Percentiles rank a stretch among this genome's conserved stretches.
Evolutionary conservation across 2,797 vertebrate species (phyloP).

Genomic region (Sebastes wilsoni): DNA sequence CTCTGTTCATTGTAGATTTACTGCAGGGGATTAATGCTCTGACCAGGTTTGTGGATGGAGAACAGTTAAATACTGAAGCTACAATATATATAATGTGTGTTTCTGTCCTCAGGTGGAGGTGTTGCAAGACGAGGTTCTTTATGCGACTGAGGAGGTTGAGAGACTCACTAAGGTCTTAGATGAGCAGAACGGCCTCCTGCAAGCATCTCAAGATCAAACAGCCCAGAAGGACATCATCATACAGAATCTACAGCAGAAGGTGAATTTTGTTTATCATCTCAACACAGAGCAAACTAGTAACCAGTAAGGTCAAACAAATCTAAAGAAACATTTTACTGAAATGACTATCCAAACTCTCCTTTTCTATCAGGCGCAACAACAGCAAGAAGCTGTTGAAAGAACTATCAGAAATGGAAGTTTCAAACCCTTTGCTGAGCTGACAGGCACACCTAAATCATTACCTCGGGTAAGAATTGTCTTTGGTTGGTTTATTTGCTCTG

Average conservation of each 20-base stretch:
- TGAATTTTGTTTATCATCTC: conserved; percentile 35
- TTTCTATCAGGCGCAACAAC: conserved; percentile 68
- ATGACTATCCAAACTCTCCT: background rate
- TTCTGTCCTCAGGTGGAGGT: conserved; percentile 85
- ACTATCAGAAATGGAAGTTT: conserved; percentile 51
- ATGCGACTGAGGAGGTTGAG: conserved; percentile 89
- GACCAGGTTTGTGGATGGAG: background rate
- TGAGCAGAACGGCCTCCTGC: conserved; percentile 86
- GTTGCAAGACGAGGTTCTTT: conserved; percentile 89
- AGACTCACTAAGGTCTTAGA: conserved; percentile 89
- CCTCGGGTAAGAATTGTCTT: conserved; percentile 60
- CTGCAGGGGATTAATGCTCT: background rate
- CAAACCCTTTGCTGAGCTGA: conserved; percentile 21
- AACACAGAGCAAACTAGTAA: background rate
- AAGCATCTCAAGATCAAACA: conserved; percentile 84
- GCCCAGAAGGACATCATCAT: conserved; percentile 84
- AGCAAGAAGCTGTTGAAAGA: conserved; percentile 71
- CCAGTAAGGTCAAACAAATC: background rate
- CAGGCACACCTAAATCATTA: conserved; percentile 70
- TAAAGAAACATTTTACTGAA: background rate
- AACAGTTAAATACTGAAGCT: background rate
- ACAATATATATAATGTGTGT: background rate
- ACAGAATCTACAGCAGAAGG: conserved; percentile 87
- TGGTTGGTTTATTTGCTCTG: background rate
- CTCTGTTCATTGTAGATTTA: background rate